These are phyloP conservation scores for Drosophila cardini DNA, from an alignment of 1,140 invertebrate genomes.

Conservation along the genomic window DNA sequence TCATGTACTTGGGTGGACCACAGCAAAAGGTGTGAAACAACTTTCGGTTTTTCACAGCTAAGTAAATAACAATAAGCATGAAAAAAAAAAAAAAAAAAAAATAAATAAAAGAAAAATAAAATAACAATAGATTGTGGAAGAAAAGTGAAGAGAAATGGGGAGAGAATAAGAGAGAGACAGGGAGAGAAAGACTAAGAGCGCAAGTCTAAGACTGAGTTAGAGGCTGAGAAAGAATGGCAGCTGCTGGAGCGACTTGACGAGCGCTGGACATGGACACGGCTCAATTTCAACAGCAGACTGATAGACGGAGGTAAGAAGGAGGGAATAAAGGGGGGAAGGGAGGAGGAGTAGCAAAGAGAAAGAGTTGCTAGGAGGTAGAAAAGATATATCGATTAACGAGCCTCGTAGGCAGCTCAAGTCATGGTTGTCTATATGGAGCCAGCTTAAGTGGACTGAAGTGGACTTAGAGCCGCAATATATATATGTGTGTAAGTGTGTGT, in stretches of 20 bases:
- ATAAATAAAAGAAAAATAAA: constrained; percentile 49
- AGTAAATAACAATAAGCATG: constrained; percentile 70
- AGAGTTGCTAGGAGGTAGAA: constrained; percentile 64
- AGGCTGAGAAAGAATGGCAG: constrained; percentile 39
- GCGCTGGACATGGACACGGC: constrained; percentile 54
- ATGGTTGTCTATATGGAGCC: constrained; percentile 51
- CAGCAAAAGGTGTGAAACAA: constrained; percentile 68
- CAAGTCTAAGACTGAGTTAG: not conserved
- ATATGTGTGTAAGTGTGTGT: not conserved
- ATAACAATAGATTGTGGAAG: constrained; percentile 42
- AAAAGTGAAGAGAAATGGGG: constrained; percentile 14
- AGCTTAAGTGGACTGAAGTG: constrained; percentile 68
- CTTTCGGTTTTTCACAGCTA: constrained; percentile 78
- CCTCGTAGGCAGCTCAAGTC: constrained; percentile 61
- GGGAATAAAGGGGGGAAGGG: not conserved
- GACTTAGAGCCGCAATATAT: constrained; percentile 13
- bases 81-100: constrained; percentile 36
- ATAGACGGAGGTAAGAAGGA: not conserved
- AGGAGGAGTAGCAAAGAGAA: constrained; percentile 25
- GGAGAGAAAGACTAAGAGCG: not conserved
- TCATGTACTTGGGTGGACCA: constrained; percentile 11
- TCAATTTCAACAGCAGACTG: constrained; percentile 66
- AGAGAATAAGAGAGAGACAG: not conserved
- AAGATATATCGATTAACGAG: constrained; percentile 75
- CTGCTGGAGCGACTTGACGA: constrained; percentile 46